phyloP scores from a whole-genome alignment of 2,888 invertebrate genomes.

The Tachina grossa region DNA sequence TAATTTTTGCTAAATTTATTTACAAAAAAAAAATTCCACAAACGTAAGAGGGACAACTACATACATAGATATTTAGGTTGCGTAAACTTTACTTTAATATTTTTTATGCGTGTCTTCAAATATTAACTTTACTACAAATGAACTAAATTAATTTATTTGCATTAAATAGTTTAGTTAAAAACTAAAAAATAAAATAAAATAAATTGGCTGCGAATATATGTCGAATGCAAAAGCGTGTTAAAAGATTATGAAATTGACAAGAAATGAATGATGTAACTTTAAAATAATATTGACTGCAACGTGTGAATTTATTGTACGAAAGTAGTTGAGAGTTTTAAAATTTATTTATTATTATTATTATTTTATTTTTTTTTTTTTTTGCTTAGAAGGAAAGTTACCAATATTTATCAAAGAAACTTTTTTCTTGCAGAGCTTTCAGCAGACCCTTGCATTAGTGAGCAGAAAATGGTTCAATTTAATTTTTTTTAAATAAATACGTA shows the following conservation, averaged over 20 bases:
- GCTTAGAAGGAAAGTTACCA: no score
- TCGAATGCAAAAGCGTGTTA: constrained; percentile 1
- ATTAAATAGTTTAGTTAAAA: constrained; percentile 43
- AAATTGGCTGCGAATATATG: neutral
- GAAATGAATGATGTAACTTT: neutral
- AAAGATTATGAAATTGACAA: neutral
- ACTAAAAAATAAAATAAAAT: neutral
- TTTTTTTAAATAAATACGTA: no score
- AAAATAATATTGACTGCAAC: neutral
- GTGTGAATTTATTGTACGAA: no score
- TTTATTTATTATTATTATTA: no score
- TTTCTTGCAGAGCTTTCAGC: no score
- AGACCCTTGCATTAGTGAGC: no score
- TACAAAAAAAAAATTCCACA: neutral
- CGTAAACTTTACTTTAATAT: constrained; percentile 13
- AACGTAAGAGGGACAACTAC: constrained; percentile 14
- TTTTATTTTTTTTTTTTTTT: no score
- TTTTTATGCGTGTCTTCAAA: constrained; percentile 20
- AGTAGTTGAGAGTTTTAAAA: no score
- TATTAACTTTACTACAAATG: neutral
- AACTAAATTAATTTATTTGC: constrained; percentile 36
- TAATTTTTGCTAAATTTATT: constrained; percentile 1
- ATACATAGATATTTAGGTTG: constrained; percentile 12
- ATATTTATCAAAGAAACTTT: no score
- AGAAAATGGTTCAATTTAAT: no score